These are phyloP conservation scores for Pionites leucogaster DNA, from an alignment of 2,113 vertebrate genomes.

Conservation along the genomic window DNA sequence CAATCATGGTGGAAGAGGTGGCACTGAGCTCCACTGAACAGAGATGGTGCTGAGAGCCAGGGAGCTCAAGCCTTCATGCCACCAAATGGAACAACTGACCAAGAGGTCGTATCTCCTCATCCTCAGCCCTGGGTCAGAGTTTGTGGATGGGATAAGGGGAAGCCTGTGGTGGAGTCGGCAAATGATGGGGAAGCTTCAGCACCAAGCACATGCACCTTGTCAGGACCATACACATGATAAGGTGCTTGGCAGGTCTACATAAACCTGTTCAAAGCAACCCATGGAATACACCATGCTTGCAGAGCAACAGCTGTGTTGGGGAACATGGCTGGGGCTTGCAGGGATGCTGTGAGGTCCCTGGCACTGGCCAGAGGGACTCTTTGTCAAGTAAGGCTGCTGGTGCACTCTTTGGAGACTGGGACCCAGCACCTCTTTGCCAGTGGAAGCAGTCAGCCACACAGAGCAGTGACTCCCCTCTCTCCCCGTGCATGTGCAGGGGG, in stretches of 20 bases:
- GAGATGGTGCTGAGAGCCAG: not conserved
- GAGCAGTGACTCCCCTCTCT: not conserved
- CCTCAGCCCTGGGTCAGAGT: not conserved
- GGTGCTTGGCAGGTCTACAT: not conserved
- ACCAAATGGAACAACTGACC: not conserved
- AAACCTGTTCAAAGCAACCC: not conserved
- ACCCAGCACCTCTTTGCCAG: not conserved
- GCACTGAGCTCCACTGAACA: not conserved
- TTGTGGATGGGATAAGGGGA: not conserved
- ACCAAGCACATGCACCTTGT: not conserved
- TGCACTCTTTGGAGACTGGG: too few species aligned
- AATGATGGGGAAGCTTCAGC: not conserved
- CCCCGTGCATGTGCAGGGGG: not conserved
- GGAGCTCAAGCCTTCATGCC: not conserved
- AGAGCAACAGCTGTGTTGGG: not conserved
- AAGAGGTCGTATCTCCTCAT: not conserved
- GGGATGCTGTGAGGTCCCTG: not conserved
- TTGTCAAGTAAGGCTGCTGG: not conserved
- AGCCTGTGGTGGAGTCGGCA: accelerated
- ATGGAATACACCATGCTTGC: not conserved
- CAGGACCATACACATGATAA: not conserved
- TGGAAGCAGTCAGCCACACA: not conserved
- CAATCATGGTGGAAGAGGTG: accelerated
- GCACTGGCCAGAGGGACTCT: not conserved
- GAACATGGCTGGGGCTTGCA: not conserved